Evolutionary conservation across 2,113 vertebrate genomes (phyloP), one percentile per base, ranked within the genome.

Genomic region (Alethe castanea): DNA sequence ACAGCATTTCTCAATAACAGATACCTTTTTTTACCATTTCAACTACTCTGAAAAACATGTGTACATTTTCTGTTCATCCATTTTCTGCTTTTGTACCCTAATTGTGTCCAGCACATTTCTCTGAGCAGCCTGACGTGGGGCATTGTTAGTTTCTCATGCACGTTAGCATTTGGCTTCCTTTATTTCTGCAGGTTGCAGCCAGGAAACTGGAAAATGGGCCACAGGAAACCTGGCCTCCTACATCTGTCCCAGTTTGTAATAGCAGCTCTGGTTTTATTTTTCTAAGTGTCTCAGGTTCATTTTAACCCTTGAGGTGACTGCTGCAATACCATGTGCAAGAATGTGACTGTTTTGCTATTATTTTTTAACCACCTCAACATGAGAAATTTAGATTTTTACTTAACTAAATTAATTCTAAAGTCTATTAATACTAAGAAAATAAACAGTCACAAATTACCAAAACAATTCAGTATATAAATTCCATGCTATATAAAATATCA

Each of bases 181-280:
- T 97, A 95, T 97, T 98, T 96, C 97, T 97, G 96, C 97, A 98
- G 97, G 96, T 98, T 97, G 94, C 95, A 97, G 97, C 97, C 97
- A 98, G 98, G 98, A 98, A 98, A 98, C 98, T 97, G 98, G 98
- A 98, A 98, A 98, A 98, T 95, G 97, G 97, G 96, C 97, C 98
- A 98, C 98, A 98, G 98, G 98, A 98, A 98, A 98, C 97, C 97
- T 98, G 97, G 98, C 98, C 98, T 98, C 97, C 97, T 97, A 98
- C 98, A 98, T 98, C 97, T 98, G 98, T 97, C 98, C 98, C 96
- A 97, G 95, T 98, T 97, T 97, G 97, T 94, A 97, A 97, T 28
- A 96, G 97, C 96, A 96, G 97, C 96, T 97, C 97, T 96, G 97
- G 98, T 97, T 98, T 98, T 98, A 97, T 97, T 97, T 95, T 97